Conservation (phyloP, 2,797 vertebrate species). For the Nannoperca obscura region DNA sequence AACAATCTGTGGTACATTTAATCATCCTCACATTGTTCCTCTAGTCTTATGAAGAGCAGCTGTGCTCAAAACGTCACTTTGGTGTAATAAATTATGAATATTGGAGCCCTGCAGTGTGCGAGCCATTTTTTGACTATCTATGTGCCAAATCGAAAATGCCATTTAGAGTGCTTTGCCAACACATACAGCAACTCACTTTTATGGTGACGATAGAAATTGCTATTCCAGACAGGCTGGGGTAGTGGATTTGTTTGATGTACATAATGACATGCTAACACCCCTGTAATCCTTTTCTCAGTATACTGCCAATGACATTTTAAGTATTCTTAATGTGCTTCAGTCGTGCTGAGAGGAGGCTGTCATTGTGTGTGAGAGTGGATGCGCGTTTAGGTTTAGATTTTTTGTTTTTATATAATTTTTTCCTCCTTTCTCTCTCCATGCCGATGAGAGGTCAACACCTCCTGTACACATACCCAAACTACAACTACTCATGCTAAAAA, state of each 20-base stretch:
- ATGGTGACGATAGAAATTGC: constrained; percentile 34
- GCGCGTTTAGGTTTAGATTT: constrained; percentile 7
- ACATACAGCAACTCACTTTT: constrained; percentile 14
- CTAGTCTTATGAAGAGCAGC: no score
- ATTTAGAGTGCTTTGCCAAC: constrained; percentile 29
- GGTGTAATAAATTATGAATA: no score
- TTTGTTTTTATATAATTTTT: background rate
- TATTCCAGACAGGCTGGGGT: constrained; percentile 51
- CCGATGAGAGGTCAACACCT: constrained; percentile 31
- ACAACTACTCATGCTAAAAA: constrained; percentile 16
- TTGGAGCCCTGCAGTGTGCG: no score
- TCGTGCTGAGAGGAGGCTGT: constrained; percentile 34
- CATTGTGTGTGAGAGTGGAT: constrained; percentile 26
- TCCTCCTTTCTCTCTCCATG: background rate
- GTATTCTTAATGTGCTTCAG: constrained; percentile 67
- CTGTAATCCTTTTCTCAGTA: constrained; percentile 68
- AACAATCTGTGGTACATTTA: no score
- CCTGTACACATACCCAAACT: background rate
- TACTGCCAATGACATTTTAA: constrained; percentile 72
- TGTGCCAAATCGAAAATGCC: constrained; percentile 35
- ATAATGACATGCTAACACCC: constrained; percentile 72
- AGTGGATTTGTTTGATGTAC: constrained; percentile 70
- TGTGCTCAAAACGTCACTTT: no score
- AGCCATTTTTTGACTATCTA: no score
- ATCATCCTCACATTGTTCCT: no score